Evolutionary conservation across 2,113 vertebrate genomes (phyloP).

Genomic region (Phaethon lepturus): DNA sequence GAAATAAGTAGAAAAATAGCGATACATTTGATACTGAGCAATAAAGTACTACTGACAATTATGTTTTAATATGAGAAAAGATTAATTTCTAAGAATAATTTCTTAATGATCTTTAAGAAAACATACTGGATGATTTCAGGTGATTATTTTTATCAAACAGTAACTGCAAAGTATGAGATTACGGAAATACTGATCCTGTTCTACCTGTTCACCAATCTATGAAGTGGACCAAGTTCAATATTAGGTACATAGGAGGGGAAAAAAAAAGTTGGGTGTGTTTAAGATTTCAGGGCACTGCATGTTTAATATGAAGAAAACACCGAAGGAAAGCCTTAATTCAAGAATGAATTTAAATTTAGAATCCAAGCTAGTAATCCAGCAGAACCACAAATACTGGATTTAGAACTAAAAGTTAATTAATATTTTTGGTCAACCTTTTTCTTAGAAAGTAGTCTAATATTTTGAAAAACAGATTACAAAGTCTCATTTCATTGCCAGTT

Average conservation of each 20-base stretch:
- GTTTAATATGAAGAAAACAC: not conserved
- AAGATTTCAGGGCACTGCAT: not conserved
- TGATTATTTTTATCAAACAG: not conserved
- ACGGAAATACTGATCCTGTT: not conserved
- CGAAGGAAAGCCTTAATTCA: not conserved
- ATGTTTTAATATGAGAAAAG: not conserved
- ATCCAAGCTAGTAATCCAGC: not conserved
- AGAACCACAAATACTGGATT: not conserved
- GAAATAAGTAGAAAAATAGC: not conserved
- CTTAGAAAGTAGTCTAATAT: not conserved
- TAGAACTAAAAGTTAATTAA: not conserved
- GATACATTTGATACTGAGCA: not conserved
- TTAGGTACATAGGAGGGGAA: not conserved
- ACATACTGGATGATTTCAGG: not conserved
- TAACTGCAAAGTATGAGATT: not conserved
- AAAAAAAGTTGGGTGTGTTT: not conserved
- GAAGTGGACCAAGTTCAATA: not conserved
- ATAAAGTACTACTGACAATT: not conserved
- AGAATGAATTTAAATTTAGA: not conserved
- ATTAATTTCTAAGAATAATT: not conserved
- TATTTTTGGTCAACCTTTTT: not conserved
- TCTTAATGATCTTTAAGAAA: not conserved
- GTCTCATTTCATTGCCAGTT: not conserved
- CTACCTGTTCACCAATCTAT: not conserved
- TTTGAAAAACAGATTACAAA: not conserved